These are phyloP conservation scores for Ommatoiulus sabulosus DNA, from an alignment of 2,888 invertebrate genomes.

Conservation along the genomic window DNA sequence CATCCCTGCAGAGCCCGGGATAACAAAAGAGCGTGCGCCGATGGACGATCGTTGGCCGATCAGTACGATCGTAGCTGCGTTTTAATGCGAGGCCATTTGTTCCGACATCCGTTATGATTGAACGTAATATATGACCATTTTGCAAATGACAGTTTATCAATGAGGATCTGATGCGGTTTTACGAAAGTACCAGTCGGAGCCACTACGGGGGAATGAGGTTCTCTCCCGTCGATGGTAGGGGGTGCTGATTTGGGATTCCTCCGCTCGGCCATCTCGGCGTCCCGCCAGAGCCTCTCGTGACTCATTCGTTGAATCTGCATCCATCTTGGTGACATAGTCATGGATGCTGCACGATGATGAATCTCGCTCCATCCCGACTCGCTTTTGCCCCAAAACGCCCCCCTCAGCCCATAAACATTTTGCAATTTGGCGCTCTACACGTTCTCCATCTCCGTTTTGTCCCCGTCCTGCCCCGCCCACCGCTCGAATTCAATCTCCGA, in stretches of 20 bases:
- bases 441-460: background rate
- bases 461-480: background rate
- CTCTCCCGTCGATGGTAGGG: background rate
- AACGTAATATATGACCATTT: slow-evolving; percentile 29
- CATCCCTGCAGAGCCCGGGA: slow-evolving; percentile 2
- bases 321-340: background rate
- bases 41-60: background rate
- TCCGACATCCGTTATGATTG: slow-evolving; percentile 25
- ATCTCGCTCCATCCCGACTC: background rate
- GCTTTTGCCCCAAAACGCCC: slow-evolving; percentile 7
- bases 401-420: slow-evolving; percentile 4
- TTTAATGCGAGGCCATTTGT: slow-evolving; percentile 36
- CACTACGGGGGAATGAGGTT: background rate
- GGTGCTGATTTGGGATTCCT: background rate
- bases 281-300: background rate
- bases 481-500: background rate
- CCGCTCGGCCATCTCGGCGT: background rate
- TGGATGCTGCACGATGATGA: slow-evolving; percentile 38
- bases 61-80: background rate
- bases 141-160: slow-evolving; percentile 38
- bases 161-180: background rate
- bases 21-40: background rate
- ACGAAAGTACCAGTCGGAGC: background rate
- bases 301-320: slow-evolving; percentile 15
- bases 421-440: background rate